Evolutionary conservation across 2,888 invertebrate species (phyloP), one percentile per base, ranked within the genome.

Genomic region (Rhingia rostrata): DNA sequence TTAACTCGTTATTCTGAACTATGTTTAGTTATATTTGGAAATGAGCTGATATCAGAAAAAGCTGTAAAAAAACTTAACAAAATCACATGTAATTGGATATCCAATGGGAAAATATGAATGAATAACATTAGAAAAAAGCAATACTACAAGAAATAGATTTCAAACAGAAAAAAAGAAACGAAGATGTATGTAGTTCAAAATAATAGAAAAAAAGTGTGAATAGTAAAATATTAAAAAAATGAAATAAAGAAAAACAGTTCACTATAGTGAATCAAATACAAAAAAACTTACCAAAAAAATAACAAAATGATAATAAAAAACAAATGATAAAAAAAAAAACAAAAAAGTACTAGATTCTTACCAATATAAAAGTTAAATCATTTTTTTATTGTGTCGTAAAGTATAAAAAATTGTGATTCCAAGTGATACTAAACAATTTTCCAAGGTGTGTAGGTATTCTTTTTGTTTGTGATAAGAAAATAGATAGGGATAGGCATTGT

Each of bases 341-440:
- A 77, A 7, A 78, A 72, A 73, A 77, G 64, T 22, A 72, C 53
- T 73, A 82, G 30, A 70, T 66, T n/a, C 63, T 79, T 67, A 69
- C 22, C 30, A 14, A 73, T 66, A 67, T 78, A 53, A 67, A 56
- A 83, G 61, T 66, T 69, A 51, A 32, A 73, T 54, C 22, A 33
- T 58, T 72, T 60, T 78, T 79, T 84, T 81, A 84, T 79, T 79
- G 78, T 84, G 69, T 84, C 69, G n/a, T 79, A 74, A 47, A 49
- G 56, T 79, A 74, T 74, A 84, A 84, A 84, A 78, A 54, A 72
- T 64, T 60, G 69, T 79, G 78, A 78, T 74, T 84, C 63, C 41
- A 69, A 53, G 67, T 79, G 79, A 79, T 64, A 74, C 74, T 69
- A 47, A 74, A 73, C 61, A 67, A 33, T 61, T 67, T 69, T 56